Evolutionary conservation across 2,888 invertebrate genomes (phyloP).

Genomic region (Drosophila pegasa): DNA sequence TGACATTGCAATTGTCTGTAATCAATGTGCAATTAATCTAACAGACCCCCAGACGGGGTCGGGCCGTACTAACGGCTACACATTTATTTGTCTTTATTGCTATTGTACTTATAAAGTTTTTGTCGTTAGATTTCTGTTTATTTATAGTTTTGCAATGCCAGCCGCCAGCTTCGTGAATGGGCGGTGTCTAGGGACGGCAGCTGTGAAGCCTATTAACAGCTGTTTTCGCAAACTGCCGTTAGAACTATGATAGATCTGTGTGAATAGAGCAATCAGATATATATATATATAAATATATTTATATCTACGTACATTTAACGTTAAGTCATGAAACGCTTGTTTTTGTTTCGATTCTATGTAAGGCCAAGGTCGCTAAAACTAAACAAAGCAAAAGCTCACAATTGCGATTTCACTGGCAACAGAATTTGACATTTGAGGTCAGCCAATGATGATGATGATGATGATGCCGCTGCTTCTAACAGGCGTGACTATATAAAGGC

Average conservation of each 20-base stretch:
- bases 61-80: slow-evolving; percentile 58
- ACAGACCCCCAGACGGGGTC: slow-evolving; percentile 69
- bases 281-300: not conserved
- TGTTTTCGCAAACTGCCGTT: slow-evolving; percentile 63
- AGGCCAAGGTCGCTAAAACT: slow-evolving; percentile 77
- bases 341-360: slow-evolving; percentile 66
- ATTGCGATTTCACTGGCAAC: slow-evolving; percentile 50
- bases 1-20: slow-evolving; percentile 75
- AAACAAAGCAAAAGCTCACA: slow-evolving; percentile 61
- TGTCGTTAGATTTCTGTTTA: slow-evolving; percentile 49
- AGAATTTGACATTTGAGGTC: slow-evolving; percentile 77
- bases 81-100: slow-evolving; percentile 38
- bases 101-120: slow-evolving; percentile 48
- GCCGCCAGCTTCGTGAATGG: slow-evolving; percentile 19
- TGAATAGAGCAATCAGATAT: slow-evolving; percentile 30
- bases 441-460: slow-evolving; percentile 36
- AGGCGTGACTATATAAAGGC: slow-evolving; percentile 68
- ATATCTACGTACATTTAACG: slow-evolving; percentile 1
- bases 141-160: slow-evolving; percentile 75
- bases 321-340: slow-evolving; percentile 41
- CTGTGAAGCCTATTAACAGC: slow-evolving; percentile 46
- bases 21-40: slow-evolving; percentile 79
- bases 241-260: slow-evolving; percentile 45
- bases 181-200: slow-evolving; percentile 26
- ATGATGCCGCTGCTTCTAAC: slow-evolving; percentile 34